These are phyloP conservation scores for Rhagonycha lutea DNA, from an alignment of 2,888 invertebrate species.

Conservation along the genomic window DNA sequence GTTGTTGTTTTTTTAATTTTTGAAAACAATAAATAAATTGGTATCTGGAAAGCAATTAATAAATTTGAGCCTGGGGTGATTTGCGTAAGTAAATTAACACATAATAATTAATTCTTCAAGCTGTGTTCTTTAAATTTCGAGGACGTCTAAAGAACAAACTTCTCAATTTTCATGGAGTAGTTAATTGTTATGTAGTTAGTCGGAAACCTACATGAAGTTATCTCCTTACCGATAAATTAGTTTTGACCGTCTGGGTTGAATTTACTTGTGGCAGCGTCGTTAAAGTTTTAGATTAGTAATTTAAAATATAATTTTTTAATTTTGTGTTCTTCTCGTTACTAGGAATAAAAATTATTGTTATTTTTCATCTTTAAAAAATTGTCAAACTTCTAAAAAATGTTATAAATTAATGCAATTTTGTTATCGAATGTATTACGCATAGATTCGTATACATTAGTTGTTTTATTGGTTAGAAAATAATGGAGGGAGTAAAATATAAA, in stretches of 20 bases:
- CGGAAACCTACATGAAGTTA: slow-evolving; percentile 33
- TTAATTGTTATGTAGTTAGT: slow-evolving; percentile 29
- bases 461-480: no score
- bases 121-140: not conserved
- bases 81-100: not conserved
- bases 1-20: not conserved
- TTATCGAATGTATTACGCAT: not conserved
- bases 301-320: no score
- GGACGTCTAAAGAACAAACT: not conserved
- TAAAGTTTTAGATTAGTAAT: no score
- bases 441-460: not conserved
- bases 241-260: slow-evolving; percentile 26
- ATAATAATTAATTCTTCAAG: not conserved
- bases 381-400: no score
- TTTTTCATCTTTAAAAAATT: no score
- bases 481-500: no score
- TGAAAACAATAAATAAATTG: not conserved
- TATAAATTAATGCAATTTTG: not conserved
- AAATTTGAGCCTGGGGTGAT: not conserved
- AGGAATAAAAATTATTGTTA: no score
- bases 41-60: not conserved
- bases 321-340: no score
- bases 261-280: no score
- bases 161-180: slow-evolving; percentile 7
- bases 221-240: slow-evolving; percentile 37